These are phyloP conservation scores for Anastatus disparis DNA, from an alignment of 1,140 invertebrate genomes.

Conservation along the genomic window DNA sequence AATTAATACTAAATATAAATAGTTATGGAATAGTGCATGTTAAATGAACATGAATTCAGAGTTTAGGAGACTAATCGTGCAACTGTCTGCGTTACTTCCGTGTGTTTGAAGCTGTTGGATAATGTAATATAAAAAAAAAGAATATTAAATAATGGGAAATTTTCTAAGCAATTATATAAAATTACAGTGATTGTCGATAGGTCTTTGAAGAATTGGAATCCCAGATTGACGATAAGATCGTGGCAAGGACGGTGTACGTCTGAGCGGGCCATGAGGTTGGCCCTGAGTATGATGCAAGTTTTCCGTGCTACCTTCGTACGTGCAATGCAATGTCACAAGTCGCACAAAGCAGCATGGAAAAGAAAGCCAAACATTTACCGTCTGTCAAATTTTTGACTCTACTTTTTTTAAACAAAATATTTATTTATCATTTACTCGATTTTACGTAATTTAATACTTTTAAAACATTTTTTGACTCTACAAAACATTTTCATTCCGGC, in stretches of 20 bases:
- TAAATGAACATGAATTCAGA: neutral
- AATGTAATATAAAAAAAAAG: constrained; percentile 29
- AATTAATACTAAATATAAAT: neutral
- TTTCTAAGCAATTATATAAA: constrained; percentile 35
- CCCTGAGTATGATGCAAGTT: constrained; percentile 66
- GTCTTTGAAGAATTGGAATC: constrained; percentile 70
- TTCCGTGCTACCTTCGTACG: constrained; percentile 69
- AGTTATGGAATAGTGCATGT: neutral
- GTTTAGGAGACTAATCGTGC: constrained; percentile 5
- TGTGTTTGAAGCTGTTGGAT: neutral
- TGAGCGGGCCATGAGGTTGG: constrained; percentile 64
- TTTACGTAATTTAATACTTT: constrained; percentile 4
- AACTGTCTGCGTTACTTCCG: neutral
- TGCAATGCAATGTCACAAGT: constrained; percentile 53
- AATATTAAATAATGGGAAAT: constrained; percentile 16
- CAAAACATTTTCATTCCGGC: neutral
- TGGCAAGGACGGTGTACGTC: constrained; percentile 71
- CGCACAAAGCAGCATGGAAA: constrained; percentile 63
- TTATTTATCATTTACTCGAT: neutral
- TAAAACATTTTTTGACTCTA: too few relatives aligned
- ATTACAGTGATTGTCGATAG: constrained; percentile 65
- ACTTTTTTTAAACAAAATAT: too few relatives aligned
- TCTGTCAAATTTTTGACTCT: neutral
- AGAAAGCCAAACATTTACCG: constrained; percentile 38
- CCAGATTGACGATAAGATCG: constrained; percentile 71